These are phyloP conservation scores for Tenthredo notha DNA, from an alignment of 2,888 invertebrate species.

Conservation along the genomic window DNA sequence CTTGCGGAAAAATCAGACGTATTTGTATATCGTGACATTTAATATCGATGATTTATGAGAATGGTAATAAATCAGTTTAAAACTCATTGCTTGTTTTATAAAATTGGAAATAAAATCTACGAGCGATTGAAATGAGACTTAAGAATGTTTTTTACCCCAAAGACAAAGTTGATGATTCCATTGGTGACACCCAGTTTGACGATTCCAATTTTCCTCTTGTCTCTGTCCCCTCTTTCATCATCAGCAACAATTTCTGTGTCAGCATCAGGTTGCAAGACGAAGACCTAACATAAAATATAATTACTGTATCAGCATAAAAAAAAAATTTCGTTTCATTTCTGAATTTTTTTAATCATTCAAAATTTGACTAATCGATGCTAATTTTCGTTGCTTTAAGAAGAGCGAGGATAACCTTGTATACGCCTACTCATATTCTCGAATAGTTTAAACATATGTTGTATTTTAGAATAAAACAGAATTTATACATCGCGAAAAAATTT, in stretches of 20 bases:
- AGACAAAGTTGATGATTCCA: conserved; percentile 90
- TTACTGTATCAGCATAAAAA: neutral
- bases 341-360: neutral
- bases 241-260: conserved; percentile 79
- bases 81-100: neutral
- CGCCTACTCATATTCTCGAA: neutral
- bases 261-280: conserved; percentile 70
- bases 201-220: conserved; percentile 88
- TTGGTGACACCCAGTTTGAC: conserved; percentile 88
- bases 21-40: conserved; percentile 31
- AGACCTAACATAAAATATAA: conserved; percentile 66
- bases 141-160: conserved; percentile 84
- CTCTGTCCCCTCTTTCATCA: conserved; percentile 80
- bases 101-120: neutral
- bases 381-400: neutral
- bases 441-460: neutral
- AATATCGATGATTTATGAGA: neutral
- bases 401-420: neutral
- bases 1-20: conserved; percentile 22
- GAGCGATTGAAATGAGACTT: neutral
- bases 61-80: too few species aligned
- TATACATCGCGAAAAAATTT: neutral
- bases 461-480: neutral
- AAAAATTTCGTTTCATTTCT: neutral
- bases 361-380: neutral